phyloP scores from a whole-genome alignment of 2,797 vertebrate genomes.

The Sebastes itinus region DNA sequence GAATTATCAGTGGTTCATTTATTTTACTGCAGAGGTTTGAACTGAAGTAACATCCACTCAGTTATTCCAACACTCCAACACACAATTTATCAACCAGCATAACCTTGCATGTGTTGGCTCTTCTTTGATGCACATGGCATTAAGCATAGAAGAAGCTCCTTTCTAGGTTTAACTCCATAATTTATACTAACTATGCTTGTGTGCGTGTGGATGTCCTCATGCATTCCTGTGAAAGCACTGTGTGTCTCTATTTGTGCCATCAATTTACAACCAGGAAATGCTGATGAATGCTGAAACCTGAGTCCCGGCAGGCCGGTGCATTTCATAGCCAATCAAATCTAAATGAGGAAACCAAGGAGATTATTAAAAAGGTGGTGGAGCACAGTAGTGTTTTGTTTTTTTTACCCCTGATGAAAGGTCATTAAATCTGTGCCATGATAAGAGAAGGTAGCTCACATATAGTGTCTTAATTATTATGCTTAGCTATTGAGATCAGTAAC shows the following conservation, averaged over 20 bases:
- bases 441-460: slow-evolving; percentile 71
- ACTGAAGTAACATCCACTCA: slow-evolving; percentile 1
- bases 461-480: slow-evolving; percentile 59
- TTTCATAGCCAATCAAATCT: slow-evolving; percentile 88
- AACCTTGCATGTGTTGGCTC: not conserved
- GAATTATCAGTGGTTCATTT: not conserved
- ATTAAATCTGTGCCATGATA: slow-evolving; percentile 76
- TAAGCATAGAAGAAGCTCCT: slow-evolving; percentile 37
- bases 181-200: not conserved
- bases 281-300: slow-evolving; percentile 84
- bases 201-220: slow-evolving; percentile 1
- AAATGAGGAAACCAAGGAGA: slow-evolving; percentile 86
- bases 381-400: slow-evolving; percentile 50
- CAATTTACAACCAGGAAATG: slow-evolving; percentile 82
- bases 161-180: slow-evolving; percentile 12
- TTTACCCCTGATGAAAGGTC: slow-evolving; percentile 77
- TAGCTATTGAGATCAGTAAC: not conserved
- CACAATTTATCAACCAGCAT: not conserved
- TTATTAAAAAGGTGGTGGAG: slow-evolving; percentile 85
- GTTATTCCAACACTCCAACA: not conserved
- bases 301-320: slow-evolving; percentile 81
- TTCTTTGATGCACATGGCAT: slow-evolving; percentile 12
- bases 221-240: slow-evolving; percentile 26
- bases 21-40: not conserved
- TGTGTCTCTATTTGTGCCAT: slow-evolving; percentile 54